Evolutionary conservation across 2,888 invertebrate genomes (phyloP).

Genomic region (Marronus borbonicus): DNA sequence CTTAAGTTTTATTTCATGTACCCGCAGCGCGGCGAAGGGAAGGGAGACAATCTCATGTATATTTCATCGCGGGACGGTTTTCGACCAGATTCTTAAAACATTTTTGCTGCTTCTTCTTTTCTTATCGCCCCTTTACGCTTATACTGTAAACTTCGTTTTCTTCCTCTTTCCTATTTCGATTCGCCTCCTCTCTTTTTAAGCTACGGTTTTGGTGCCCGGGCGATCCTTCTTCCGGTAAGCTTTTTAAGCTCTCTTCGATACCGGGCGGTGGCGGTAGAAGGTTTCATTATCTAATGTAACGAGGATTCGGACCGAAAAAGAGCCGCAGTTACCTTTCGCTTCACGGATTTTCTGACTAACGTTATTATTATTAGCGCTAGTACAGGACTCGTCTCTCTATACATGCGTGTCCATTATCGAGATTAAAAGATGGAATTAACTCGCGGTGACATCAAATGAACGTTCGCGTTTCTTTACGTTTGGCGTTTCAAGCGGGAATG

Average conservation of each 20-base stretch:
- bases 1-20: conserved; percentile 41
- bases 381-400: background rate
- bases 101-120: conserved; percentile 42
- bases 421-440: conserved; percentile 14
- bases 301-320: conserved; percentile 17
- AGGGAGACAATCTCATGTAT: conserved; percentile 48
- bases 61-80: conserved; percentile 44
- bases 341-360: conserved; percentile 7
- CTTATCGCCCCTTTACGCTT: conserved; percentile 17
- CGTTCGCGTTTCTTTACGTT: background rate
- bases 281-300: conserved; percentile 41
- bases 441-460: background rate
- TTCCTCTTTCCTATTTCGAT: conserved; percentile 21
- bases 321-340: background rate
- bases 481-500: too few relatives aligned
- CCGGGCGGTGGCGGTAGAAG: background rate
- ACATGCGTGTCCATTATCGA: background rate
- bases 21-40: conserved; percentile 1
- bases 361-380: conserved; percentile 1
- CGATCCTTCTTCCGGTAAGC: background rate
- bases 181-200: background rate
- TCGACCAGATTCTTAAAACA: conserved; percentile 45
- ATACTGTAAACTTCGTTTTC: conserved; percentile 33
- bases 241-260: conserved; percentile 8
- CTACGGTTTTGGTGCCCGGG: background rate